Evolutionary conservation across 2,113 vertebrate species (phyloP), one percentile per base, ranked within the genome.

Genomic region (Dascyllus trimaculatus): DNA sequence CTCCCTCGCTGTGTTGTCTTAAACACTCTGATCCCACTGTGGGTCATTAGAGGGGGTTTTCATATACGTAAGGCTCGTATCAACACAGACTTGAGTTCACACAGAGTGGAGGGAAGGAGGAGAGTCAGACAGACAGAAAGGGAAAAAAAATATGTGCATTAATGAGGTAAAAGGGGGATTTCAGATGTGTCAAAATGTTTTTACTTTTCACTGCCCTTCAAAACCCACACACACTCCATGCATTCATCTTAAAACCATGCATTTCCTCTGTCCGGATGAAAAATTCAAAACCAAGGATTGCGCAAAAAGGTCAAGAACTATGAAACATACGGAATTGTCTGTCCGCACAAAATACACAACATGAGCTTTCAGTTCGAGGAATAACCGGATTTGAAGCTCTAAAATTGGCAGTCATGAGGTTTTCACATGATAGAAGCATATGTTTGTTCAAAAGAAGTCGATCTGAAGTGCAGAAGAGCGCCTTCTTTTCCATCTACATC

Each of bases 1-100:
- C 81, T 85, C 84, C 70, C 43, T 68, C 14, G 0, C 56, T 81
- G 67, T 90, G 75, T 89, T 86, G 69, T 70, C 81, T 84, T 81
- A 86, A 89, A 80, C 78, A 68, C 59, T 66, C 48, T 0, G 45
- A 82, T 71, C 84, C 84, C 88, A 80, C 57, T 46, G 69, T 64
- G 86, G 84, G 66, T 86, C 72, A 82, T 78, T 83, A 72, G 59
- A 8, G 24, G 21, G 29, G 69, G 65, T 48, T 10, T 32, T 84
- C 60, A 46, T 38, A 79, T 63, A 78, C 2, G 56, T 58, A 76
- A 69, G 82, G 15, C 51, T 64, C 84, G 66, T 59, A 73, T 85
- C 85, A 90, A 85, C 68, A 84, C 11, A 4, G 57, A 32, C 48
- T n/a, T 56, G 43, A 71, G 76, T 77, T 86, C 69, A 74, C 62